phyloP scores from a whole-genome alignment of 2,888 invertebrate genomes.

The Drosophila conformis region DNA sequence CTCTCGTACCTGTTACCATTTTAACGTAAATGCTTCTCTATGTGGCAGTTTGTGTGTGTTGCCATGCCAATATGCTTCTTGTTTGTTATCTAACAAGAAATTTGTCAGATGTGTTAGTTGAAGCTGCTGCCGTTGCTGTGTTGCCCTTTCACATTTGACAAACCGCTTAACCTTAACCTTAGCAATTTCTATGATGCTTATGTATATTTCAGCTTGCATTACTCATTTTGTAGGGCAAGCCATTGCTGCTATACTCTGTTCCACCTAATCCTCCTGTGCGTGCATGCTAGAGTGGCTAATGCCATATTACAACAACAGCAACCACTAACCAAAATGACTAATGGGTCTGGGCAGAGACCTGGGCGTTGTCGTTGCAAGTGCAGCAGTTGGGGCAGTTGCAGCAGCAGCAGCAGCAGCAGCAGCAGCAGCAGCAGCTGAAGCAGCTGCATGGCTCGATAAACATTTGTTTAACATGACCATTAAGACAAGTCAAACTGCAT shows the following conservation, averaged over 20 bases:
- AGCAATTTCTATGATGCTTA: slow-evolving; percentile 52
- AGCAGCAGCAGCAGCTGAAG: slow-evolving; percentile 17
- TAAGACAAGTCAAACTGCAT: slow-evolving; percentile 78
- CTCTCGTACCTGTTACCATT: slow-evolving; percentile 5
- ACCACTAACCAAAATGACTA: slow-evolving; percentile 68
- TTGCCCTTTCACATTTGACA: slow-evolving; percentile 58
- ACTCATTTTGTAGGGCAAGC: slow-evolving; percentile 37
- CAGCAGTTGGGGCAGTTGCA: slow-evolving; percentile 18
- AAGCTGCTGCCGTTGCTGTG: slow-evolving; percentile 7
- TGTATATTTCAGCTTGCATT: slow-evolving; percentile 67
- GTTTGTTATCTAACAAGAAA: slow-evolving; percentile 46
- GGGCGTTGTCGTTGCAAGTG: slow-evolving; percentile 34
- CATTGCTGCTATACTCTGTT: slow-evolving; percentile 8
- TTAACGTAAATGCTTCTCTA: slow-evolving; percentile 9
- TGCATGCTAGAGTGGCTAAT: slow-evolving; percentile 47
- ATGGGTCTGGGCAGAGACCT: slow-evolving; percentile 49
- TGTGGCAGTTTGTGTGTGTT: neutral
- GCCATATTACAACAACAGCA: slow-evolving; percentile 50
- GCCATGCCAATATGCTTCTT: slow-evolving; percentile 13
- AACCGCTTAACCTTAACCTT: slow-evolving; percentile 77
- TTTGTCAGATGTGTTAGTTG: slow-evolving; percentile 58
- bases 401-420: slow-evolving; percentile 39
- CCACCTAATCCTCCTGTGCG: slow-evolving; percentile 1
- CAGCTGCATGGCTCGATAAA: slow-evolving; percentile 81
- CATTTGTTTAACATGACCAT: slow-evolving; percentile 83